These are phyloP conservation scores for Trichacis sp. DNA, from an alignment of 2,888 invertebrate genomes.

Conservation along the genomic window DNA sequence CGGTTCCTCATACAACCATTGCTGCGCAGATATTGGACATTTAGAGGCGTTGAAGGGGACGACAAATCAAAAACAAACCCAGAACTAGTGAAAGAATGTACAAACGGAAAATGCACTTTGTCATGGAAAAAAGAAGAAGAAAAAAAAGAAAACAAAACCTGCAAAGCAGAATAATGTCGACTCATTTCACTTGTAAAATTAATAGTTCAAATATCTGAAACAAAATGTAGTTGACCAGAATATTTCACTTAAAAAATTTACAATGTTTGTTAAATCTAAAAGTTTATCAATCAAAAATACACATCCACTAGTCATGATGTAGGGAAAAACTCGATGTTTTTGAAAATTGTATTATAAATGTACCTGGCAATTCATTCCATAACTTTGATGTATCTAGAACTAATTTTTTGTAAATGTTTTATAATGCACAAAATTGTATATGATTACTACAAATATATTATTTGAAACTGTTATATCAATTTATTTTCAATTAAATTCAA, in stretches of 20 bases:
- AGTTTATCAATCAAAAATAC: too few relatives aligned
- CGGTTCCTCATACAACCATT: conserved; percentile 87
- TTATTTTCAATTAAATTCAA: too few relatives aligned
- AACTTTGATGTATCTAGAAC: neutral
- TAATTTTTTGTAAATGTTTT: neutral
- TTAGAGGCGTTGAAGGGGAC: conserved; percentile 71
- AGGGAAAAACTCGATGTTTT: neutral
- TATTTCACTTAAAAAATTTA: neutral
- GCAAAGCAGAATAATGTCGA: conserved; percentile 42
- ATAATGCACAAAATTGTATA: neutral
- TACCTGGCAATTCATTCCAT: too few relatives aligned
- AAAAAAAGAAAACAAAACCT: conserved; percentile 23
- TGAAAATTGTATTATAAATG: too few relatives aligned
- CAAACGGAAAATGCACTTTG: conserved; percentile 61
- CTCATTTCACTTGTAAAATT: neutral
- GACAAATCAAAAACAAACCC: conserved; percentile 47
- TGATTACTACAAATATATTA: too few relatives aligned
- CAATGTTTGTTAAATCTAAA: neutral
- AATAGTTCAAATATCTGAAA: neutral
- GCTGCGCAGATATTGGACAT: conserved; percentile 84
- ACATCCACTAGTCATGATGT: neutral
- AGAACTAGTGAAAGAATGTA: conserved; percentile 61
- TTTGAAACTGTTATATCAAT: too few relatives aligned
- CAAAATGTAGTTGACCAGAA: neutral
- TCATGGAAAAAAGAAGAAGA: conserved; percentile 55